Base-by-base conservation (phyloP, 1,140 invertebrate genomes). In the Pantala flavescens region DNA sequence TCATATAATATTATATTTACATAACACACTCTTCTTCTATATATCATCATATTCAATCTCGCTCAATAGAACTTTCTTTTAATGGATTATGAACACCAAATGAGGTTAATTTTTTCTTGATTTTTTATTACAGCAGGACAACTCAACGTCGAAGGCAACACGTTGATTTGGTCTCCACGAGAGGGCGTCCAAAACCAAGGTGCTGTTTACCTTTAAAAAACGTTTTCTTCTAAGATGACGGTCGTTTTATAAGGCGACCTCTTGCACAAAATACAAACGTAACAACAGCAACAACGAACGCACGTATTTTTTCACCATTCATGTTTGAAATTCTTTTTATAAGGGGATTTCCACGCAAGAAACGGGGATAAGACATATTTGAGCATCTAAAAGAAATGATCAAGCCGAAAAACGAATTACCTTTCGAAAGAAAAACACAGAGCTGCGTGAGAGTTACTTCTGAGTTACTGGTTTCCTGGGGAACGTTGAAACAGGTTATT, bases 281-380 rank as follows among this genome's bases (percentile, higher is more conserved):
- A 63, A 63, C 49, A 63, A 63, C 49, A 63, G n/a, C 49, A 63
- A 63, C 49, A 63, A 63, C 49, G n/a, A 63, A 63, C 49, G 49
- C n/a, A 63, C 14, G 49, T 63, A 63, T 63, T 63, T 36, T 36
- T 21, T 21, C 49, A 63, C 49, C 16, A 63, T 63, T 63, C n/a
- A 63, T 3, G n/a, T 63, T 63, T 63, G 49, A 19, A 14, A 63
- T 21, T 21, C n/a, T 63, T 63, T 11, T 21, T 21, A 63, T 63
- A 63, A 19, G 49, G 16, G 14, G n/a, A 16, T 63, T 63, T 63
- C n/a, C 49, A 63, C 49, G 49, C 49, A 63, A 63, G 28, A 63
- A 19, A 63, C n/a, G 49, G 16, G 49, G 49, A 21, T n/a, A 16
- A 63, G 49, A 63, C 49, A 63, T 21, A 63, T 16, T 19, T 63